phyloP scores from a whole-genome alignment of 2,113 vertebrate genomes.

The Ophthalmolycus amberensis region DNA sequence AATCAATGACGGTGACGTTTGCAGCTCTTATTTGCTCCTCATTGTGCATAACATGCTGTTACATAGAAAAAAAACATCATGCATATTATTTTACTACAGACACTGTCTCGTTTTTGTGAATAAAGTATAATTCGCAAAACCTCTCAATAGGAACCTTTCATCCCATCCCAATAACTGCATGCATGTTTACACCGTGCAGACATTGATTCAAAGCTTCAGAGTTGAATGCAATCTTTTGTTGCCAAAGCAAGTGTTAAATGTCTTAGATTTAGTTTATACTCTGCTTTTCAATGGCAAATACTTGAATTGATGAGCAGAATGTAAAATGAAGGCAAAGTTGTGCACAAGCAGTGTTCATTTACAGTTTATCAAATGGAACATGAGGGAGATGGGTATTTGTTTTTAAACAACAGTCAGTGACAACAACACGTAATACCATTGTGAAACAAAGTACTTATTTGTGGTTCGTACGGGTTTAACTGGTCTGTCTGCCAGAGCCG shows the following conservation, averaged over 20 bases:
- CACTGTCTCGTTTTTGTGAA: constrained; percentile 15
- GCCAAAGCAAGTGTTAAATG: constrained; percentile 17
- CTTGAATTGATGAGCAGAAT: constrained; percentile 15
- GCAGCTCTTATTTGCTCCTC: constrained; percentile 8
- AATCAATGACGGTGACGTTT: not conserved
- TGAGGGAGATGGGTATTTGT: constrained; percentile 16
- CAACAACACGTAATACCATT: not conserved
- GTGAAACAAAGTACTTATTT: not conserved
- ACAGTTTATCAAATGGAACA: constrained; percentile 28
- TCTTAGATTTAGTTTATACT: constrained; percentile 19
- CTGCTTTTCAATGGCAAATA: not conserved
- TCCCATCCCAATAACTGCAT: constrained; percentile 4
- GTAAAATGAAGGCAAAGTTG: constrained; percentile 4
- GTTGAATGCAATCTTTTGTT: constrained; percentile 40
- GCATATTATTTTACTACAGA: constrained; percentile 13
- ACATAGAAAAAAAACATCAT: not conserved
- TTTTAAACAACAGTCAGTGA: not conserved
- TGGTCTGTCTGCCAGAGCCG: too few species aligned
- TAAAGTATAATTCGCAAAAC: not conserved
- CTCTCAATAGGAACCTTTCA: constrained; percentile 22
- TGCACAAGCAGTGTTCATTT: constrained; percentile 15
- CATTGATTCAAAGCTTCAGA: constrained; percentile 29
- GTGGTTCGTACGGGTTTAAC: not conserved
- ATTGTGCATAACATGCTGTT: not conserved
- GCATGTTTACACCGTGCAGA: constrained; percentile 17